Percentiles rank a stretch among this genome's conserved stretches.
Evolutionary conservation across 1,140 invertebrate species (phyloP).

Genomic region (Homalodisca vitripennis): DNA sequence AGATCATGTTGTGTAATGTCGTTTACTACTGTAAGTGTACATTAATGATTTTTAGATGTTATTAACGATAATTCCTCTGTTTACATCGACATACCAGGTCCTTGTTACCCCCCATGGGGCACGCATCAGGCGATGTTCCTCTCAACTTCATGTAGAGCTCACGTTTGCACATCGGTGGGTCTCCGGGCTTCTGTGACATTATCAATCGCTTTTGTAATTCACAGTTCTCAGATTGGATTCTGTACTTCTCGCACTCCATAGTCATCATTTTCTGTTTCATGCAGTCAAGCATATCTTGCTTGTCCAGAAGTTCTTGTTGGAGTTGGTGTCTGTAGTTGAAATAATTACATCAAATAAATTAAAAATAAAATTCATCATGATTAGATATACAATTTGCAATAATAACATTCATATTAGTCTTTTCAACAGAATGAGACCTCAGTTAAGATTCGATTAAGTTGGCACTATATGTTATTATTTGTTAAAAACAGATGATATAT

Average conservation of each 20-base stretch:
- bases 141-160: not conserved
- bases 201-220: not conserved
- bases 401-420: too few species aligned
- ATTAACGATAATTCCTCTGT: not conserved
- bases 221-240: not conserved
- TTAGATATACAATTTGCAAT: too few species aligned
- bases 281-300: not conserved
- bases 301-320: slow-evolving; percentile 1
- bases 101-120: not conserved
- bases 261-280: slow-evolving; percentile 6
- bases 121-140: not conserved
- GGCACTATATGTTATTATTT: too few species aligned
- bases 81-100: slow-evolving; percentile 18
- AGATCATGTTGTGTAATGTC: not conserved
- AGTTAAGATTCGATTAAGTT: too few species aligned
- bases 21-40: slow-evolving; percentile 2
- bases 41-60: too few species aligned
- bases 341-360: too few species aligned
- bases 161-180: not conserved
- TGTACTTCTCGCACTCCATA: not conserved
- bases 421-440: too few species aligned
- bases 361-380: too few species aligned
- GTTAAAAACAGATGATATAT: too few species aligned
- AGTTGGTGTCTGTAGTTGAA: not conserved
- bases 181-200: not conserved